Evolutionary conservation across 2,797 vertebrate genomes (phyloP).

Genomic region (Cirrhinus molitorella): DNA sequence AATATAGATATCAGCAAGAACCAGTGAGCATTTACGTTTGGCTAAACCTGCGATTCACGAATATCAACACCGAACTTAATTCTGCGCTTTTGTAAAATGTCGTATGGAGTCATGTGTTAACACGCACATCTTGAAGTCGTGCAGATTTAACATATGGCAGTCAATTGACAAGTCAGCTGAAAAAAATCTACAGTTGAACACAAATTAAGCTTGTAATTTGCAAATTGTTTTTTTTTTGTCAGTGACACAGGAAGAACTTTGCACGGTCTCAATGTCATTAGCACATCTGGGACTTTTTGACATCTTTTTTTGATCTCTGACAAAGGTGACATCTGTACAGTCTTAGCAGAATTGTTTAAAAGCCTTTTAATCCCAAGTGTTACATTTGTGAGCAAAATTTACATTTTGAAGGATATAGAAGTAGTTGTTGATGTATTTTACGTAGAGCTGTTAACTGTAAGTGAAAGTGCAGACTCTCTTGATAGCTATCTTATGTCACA

Average conservation of each 20-base stretch:
- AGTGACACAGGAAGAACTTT: neutral
- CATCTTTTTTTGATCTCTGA: conserved; percentile 26
- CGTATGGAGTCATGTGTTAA: neutral
- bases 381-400: neutral
- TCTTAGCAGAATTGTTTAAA: neutral
- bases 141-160: conserved; percentile 45
- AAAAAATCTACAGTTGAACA: conserved; percentile 40
- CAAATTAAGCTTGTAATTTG: conserved; percentile 41
- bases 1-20: conserved; percentile 52
- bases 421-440: neutral
- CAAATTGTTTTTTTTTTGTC: neutral
- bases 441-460: neutral
- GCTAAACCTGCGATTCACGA: conserved; percentile 31
- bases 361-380: neutral
- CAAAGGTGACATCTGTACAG: neutral
- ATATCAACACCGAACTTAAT: neutral
- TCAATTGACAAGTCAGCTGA: conserved; percentile 46
- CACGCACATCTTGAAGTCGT: conserved; percentile 2
- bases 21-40: conserved; percentile 29
- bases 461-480: neutral
- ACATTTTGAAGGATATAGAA: neutral
- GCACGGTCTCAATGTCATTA: conserved; percentile 16
- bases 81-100: conserved; percentile 2
- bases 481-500: no score
- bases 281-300: neutral